Base-by-base conservation (phyloP, 2,797 vertebrate species). In the Atherinosoma microstoma region DNA sequence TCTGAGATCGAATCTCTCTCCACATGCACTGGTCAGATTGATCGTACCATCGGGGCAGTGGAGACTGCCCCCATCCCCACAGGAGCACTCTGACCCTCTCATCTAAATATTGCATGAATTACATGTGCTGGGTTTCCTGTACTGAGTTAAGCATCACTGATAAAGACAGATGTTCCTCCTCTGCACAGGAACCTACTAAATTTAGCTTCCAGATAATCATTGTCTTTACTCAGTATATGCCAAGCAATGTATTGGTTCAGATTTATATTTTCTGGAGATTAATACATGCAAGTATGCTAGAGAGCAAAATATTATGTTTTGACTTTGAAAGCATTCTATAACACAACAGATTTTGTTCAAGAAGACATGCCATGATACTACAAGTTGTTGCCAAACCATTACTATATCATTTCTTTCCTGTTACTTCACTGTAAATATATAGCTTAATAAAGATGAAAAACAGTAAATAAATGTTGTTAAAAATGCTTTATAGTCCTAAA, bases 71-170 rank as follows among this genome's bases (percentile, higher is more conserved):
- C 76, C 84, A 67, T 88, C 83, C 92, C 90, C 89, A 87, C 73
- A 84, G 88, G 90, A 90, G 85, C 82, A 82, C 87, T 89, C 79
- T 83, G 87, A 90, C 90, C 89, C 88, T 84, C 86, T 90, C 92
- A 91, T 93, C 89, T 93, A 87, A 94, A 94, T 94, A 91, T 93
- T 93, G 89, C 88, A 94, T 93, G 91, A 90, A 92, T 92, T 92
- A 92, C 91, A 92, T 83, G 87, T 88, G 80, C 87, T 72, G 84
- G 75, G 86, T 88, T 92, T 90, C 90, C 83, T 80, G 87, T 84
- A 79, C 64, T 18, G 11, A 83, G 88, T 92, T 92, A 93, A 91
- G 82, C 78, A 82, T 83, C 34, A 27, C 87, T 91, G 91, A 94
- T 93, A 86, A 85, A 85, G 89, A 92, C 89, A 91, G 80, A 93